These are phyloP conservation scores for Ornithoptera alexandrae DNA, from an alignment of 2,888 invertebrate genomes.

Conservation along the genomic window DNA sequence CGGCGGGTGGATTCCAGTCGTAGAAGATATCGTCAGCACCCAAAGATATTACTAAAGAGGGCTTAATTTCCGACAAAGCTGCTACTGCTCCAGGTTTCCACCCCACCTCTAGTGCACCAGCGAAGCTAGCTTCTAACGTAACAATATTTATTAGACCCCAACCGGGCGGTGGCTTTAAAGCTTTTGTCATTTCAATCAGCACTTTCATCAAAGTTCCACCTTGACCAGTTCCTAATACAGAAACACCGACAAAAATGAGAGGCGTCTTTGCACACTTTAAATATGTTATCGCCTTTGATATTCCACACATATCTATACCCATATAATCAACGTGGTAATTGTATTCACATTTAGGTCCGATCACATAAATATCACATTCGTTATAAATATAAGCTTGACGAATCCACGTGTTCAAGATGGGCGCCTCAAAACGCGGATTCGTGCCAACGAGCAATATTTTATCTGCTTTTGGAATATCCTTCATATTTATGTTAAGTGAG, in stretches of 20 bases:
- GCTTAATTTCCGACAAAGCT: conserved; percentile 80
- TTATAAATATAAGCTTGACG: conserved; percentile 95
- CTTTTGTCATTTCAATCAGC: conserved; percentile 38
- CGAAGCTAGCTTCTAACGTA: conserved; percentile 94
- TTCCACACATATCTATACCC: conserved; percentile 42
- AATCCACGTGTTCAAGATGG: conserved; percentile 95
- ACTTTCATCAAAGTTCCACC: conserved; percentile 46
- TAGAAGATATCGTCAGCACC: conserved; percentile 95
- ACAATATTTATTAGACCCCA: conserved; percentile 89
- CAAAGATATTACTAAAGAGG: conserved; percentile 90
- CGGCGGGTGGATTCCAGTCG: conserved; percentile 85
- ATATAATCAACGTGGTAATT: conserved; percentile 82
- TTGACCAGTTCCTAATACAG: conserved; percentile 44
- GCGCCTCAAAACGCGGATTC: conserved; percentile 98
- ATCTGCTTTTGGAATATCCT: conserved; percentile 88
- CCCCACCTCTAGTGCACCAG: conserved; percentile 96
- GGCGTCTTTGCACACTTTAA: conserved; percentile 54
- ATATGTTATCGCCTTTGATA: conserved; percentile 36
- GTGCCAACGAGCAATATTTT: conserved; percentile 95
- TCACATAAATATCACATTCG: conserved; percentile 90
- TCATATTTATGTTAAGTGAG: conserved; percentile 81
- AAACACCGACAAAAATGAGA: conserved; percentile 62
- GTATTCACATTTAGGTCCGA: conserved; percentile 94
- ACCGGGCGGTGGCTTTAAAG: conserved; percentile 33
- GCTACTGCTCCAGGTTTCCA: conserved; percentile 86